Conservation (phyloP, 2,888 invertebrate genomes). For the Tetragonisca angustula region DNA sequence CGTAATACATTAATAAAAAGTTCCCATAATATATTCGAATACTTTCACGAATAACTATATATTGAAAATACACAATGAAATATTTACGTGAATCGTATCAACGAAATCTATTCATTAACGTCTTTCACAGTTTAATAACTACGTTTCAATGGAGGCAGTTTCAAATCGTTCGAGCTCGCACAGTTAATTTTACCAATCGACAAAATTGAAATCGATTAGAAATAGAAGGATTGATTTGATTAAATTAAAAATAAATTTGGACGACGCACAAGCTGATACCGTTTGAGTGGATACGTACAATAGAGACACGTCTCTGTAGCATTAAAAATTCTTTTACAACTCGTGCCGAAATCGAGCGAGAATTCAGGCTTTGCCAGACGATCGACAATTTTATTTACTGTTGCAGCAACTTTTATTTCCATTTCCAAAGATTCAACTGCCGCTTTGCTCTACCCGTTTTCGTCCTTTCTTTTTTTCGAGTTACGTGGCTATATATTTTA, state of each 20-base stretch:
- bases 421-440: conserved; percentile 31
- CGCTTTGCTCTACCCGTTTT: conserved; percentile 54
- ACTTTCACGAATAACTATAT: too few relatives aligned
- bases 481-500: conserved; percentile 44
- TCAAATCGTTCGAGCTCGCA: neutral
- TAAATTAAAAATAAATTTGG: neutral
- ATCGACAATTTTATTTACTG: conserved; percentile 52
- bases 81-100: neutral
- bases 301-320: neutral
- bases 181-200: neutral
- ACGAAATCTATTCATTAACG: neutral
- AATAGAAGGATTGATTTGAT: neutral
- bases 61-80: too few relatives aligned
- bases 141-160: neutral
- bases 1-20: too few relatives aligned
- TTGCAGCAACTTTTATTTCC: conserved; percentile 44
- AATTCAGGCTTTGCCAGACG: conserved; percentile 59
- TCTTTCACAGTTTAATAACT: neutral
- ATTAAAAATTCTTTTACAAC: neutral
- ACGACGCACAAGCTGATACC: neutral
- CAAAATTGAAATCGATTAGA: neutral
- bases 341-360: conserved; percentile 30
- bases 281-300: neutral
- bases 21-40: too few relatives aligned
- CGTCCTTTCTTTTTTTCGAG: conserved; percentile 35